Conservation (phyloP, 1,140 invertebrate species). For the Cyclargus thomasi region DNA sequence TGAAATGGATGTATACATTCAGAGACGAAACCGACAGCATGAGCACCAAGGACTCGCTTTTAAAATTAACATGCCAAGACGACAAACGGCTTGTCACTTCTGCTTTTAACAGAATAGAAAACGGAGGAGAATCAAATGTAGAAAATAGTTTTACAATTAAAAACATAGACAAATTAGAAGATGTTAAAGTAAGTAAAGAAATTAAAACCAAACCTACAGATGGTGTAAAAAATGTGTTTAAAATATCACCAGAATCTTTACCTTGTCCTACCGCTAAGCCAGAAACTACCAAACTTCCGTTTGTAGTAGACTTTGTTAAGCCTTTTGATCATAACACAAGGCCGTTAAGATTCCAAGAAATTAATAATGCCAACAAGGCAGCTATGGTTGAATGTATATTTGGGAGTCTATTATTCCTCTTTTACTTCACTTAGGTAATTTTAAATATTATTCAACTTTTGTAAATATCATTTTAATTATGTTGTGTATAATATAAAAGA, state of each 20-base stretch:
- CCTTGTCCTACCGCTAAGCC: background rate
- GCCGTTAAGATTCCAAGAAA: constrained; percentile 1
- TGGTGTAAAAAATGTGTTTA: background rate
- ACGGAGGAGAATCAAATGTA: constrained; percentile 27
- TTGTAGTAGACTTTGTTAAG: constrained; percentile 1
- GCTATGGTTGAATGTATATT: background rate
- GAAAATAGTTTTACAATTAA: background rate
- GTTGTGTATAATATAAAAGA: too few relatives aligned
- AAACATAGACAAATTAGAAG: background rate
- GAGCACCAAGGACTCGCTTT: constrained; percentile 79
- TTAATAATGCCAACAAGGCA: background rate
- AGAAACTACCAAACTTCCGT: background rate
- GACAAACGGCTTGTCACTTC: constrained; percentile 69
- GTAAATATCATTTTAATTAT: background rate
- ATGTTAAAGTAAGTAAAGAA: background rate
- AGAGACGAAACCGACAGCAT: constrained; percentile 83
- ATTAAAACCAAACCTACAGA: background rate
- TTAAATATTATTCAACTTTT: background rate
- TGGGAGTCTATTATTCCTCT: background rate
- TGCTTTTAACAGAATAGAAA: constrained; percentile 55
- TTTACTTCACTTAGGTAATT: background rate
- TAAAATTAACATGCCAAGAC: constrained; percentile 81
- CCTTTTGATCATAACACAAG: background rate
- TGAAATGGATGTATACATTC: constrained; percentile 84
- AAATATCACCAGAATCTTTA: background rate